Evolutionary conservation across 92 coral and sea anemone genomes (phyloP), one percentile per base, ranked within the genome.

Genomic region (Desmophyllum pertusum): DNA sequence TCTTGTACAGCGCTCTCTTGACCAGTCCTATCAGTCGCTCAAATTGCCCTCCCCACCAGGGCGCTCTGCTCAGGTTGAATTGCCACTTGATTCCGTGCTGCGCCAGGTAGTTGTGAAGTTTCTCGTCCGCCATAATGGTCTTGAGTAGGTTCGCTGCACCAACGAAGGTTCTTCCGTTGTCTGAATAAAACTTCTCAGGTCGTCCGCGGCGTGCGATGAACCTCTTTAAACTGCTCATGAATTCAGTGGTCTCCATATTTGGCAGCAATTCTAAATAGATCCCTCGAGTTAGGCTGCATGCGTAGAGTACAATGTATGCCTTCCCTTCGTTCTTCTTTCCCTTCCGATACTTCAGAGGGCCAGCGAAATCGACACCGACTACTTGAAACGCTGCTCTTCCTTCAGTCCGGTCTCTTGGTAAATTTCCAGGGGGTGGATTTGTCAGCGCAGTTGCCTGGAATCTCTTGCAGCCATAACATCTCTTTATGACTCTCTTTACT

Each of bases 371-470:
- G 3, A 70, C 52, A 19, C 52, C 75, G 4, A 70, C 27, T 39
- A 81, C 57, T 43, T 35, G 64, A 43, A 68, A 81, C 3, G 64
- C 42, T 35, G 57, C 29, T 13, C 50, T 43, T 11, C 83, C 82
- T 66, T 75, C 77, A 17, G 89, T 78, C 19, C 81, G 9, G 39
- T 73, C 81, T 39, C 11, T 62, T 59, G 85, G 81, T 19, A 80
- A 71, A 64, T 42, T 72, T 33, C 81, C 81, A 1, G 81, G 81
- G 18, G 85, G 81, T 55, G 81, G 85, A 25, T 18, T 43, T 15
- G 74, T 73, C 8, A 30, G 46, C 2, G 23, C 61, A 2, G 52
- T 27, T 13, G 33, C 76, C 38, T 76, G 81, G 27, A 79, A 80
- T 21, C 74, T 27, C 37, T 79, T 86, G 37, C 81, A 86, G 15